Percentiles rank a stretch among this genome's conserved stretches.
These are phyloP conservation scores for Onchidella celtica DNA, from an alignment of 2,888 invertebrate genomes.

Conservation along the genomic window DNA sequence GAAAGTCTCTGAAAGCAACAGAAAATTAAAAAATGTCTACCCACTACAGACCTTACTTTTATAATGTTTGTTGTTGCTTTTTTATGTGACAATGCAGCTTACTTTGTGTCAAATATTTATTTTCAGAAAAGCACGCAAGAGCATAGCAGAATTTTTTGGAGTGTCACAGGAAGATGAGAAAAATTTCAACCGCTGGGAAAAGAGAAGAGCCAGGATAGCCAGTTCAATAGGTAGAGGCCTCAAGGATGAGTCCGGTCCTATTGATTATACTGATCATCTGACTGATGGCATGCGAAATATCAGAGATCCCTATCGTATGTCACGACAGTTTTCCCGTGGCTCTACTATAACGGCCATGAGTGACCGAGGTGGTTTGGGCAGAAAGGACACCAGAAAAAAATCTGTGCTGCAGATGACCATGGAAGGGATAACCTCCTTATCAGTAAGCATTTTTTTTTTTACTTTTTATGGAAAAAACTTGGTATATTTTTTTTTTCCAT, in stretches of 20 bases:
- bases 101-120: no score
- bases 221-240: constrained; percentile 62
- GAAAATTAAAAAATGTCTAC: no score
- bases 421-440: constrained; percentile 89
- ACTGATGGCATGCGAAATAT: constrained; percentile 60
- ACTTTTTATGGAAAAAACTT: no score
- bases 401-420: constrained; percentile 91
- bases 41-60: no score
- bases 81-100: no score
- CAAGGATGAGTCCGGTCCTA: constrained; percentile 55
- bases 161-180: constrained; percentile 89
- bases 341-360: constrained; percentile 69
- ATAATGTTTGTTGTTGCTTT: no score
- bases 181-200: constrained; percentile 85
- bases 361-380: constrained; percentile 44
- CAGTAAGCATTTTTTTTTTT: constrained; percentile 83
- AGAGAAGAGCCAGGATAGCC: constrained; percentile 83
- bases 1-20: no score
- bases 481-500: no score
- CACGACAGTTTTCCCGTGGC: constrained; percentile 57
- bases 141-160: constrained; percentile 92
- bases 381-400: constrained; percentile 81
- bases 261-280: constrained; percentile 59
- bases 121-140: constrained; percentile 86
- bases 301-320: constrained; percentile 65